Evolutionary conservation across 2,888 invertebrate genomes (phyloP), one percentile per base, ranked within the genome.

Genomic region (Crematogaster levior): DNA sequence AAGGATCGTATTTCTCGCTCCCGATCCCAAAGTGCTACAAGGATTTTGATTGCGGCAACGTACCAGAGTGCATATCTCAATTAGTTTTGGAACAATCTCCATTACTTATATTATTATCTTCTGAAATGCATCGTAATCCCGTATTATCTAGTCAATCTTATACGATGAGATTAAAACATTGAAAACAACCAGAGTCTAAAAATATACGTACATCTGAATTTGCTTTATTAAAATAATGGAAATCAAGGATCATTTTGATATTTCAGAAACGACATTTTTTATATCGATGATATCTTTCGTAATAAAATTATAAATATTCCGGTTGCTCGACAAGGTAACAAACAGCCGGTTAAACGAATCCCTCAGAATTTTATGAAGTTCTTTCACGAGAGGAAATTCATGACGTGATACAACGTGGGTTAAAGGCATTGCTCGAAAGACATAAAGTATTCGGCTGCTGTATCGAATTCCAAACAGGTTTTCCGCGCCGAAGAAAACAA

Each of bases 391-490:
- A 34, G 43, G 24, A 43, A 79, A 79, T 79, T 79, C 77, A 70
- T 70, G 77, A 70, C 77, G 70, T 70, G 77, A 79, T 70, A 70
- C 77, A 68, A 21, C 53, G 56, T 43, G 27, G 56, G 77, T 68
- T 79, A 70, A 79, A 79, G 77, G 56, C 77, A 79, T 79, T 21
- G 77, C 70, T 79, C 56, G 70, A 40, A 70, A 56, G 70, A 56
- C 70, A 70, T 79, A 79, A 79, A 79, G 77, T 70, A 79, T 79
- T 79, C 70, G 21, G 18, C 43, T 51, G 77, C 70, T 70, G 77
- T 70, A 79, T 79, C 77, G 77, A 79, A 79, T 79, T 63, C 40
- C 63, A 85, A 80, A 75, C 73, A 74, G 79, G 74, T 82, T 86
- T 80, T 60, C 40, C 72, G 56, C 61, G 56, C 61, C 79, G 61